A percentile compares a stretch with the other conserved stretches of the same genome.
Evolutionary conservation across 2,113 vertebrate species (phyloP).

Genomic region (Phylloscopus trochilus): DNA sequence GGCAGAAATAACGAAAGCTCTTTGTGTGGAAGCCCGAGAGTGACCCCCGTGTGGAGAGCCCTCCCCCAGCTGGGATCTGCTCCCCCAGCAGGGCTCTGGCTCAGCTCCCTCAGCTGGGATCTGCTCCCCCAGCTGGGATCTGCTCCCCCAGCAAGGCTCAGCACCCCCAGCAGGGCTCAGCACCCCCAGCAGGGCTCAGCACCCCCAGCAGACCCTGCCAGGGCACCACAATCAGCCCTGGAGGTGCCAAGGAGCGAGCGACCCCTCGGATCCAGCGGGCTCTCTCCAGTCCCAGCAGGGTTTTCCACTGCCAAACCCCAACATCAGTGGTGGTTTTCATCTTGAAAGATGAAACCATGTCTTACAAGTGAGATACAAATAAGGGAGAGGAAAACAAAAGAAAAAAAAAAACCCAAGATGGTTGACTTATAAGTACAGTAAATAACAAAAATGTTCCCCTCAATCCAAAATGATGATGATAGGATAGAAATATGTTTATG

Average conservation of each 20-base stretch:
- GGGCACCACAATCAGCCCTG: accelerated
- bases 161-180: too few relatives aligned
- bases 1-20: neutral
- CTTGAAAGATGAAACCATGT: neutral
- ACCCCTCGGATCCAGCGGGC: accelerated
- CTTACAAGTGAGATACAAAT: neutral
- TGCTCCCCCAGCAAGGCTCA: neutral
- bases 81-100: accelerated
- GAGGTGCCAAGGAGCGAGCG: accelerated
- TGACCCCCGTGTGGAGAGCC: neutral
- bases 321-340: accelerated
- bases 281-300: neutral
- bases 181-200: too few relatives aligned
- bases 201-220: neutral
- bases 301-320: neutral
- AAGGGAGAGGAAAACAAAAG: neutral
- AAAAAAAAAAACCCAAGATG: neutral
- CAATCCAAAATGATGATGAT: neutral
- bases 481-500: neutral
- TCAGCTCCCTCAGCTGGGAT: too few relatives aligned
- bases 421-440: neutral
- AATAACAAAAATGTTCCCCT: neutral
- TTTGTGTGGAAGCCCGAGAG: accelerated
- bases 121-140: neutral
- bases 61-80: neutral